Percentiles rank a stretch among this genome's conserved stretches.
phyloP scores from a whole-genome alignment of 2,797 vertebrate species.

The Brachymystax lenok region DNA sequence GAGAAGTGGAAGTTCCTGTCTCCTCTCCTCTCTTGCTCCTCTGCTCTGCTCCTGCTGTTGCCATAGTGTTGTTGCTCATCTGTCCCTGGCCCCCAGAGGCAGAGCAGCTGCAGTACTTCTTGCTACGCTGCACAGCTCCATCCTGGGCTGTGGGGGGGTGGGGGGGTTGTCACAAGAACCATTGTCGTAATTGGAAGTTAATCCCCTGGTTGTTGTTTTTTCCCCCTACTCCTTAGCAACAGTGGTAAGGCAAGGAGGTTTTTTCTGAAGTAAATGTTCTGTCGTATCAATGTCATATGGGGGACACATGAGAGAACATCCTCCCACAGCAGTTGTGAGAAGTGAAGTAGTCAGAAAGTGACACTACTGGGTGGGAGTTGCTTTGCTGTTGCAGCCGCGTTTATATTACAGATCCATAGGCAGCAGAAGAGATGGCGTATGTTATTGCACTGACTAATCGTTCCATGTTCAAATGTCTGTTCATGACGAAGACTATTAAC shows the following conservation, averaged over 20 bases:
- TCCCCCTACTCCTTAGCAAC: slow-evolving; percentile 62
- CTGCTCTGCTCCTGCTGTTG: slow-evolving; percentile 16
- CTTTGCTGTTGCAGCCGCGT: slow-evolving; percentile 30
- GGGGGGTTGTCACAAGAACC: slow-evolving; percentile 65
- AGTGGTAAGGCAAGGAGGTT: slow-evolving; percentile 50
- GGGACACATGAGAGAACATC: slow-evolving; percentile 57
- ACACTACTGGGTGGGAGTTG: slow-evolving; percentile 21
- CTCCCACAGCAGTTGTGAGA: slow-evolving; percentile 57
- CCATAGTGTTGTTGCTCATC: slow-evolving; percentile 57
- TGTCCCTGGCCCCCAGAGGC: slow-evolving; percentile 61
- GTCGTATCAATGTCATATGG: slow-evolving; percentile 55
- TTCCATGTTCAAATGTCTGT: slow-evolving; percentile 21
- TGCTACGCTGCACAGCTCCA: slow-evolving; percentile 43
- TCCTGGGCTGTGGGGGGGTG: slow-evolving; percentile 36
- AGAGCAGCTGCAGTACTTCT: slow-evolving; percentile 67
- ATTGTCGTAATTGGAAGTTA: slow-evolving; percentile 75
- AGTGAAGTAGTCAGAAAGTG: slow-evolving; percentile 41
- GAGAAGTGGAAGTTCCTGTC: not conserved
- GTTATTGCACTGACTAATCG: slow-evolving; percentile 5
- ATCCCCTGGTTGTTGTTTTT: slow-evolving; percentile 69
- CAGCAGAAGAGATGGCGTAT: slow-evolving; percentile 16
- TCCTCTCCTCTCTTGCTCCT: not conserved
- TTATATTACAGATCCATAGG: slow-evolving; percentile 20
- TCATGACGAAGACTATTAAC: slow-evolving; percentile 13
- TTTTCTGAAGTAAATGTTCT: slow-evolving; percentile 63